These are phyloP conservation scores for Poeciliopsis infans DNA, from an alignment of 2,797 vertebrate species.

Conservation along the genomic window DNA sequence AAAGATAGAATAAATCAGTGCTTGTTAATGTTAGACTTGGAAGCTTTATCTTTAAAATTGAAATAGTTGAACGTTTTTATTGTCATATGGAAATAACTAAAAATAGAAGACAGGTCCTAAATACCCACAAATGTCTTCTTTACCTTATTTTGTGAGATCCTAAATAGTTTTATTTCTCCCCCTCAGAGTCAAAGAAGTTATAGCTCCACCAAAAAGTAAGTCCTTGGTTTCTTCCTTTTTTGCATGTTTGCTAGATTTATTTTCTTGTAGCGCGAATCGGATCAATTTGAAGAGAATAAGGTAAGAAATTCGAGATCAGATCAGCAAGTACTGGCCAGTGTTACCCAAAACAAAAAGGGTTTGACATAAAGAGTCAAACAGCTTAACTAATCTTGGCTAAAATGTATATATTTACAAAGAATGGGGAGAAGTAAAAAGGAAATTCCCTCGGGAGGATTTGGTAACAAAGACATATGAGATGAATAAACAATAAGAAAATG, in stretches of 20 bases:
- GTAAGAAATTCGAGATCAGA: background rate
- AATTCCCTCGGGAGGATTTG: background rate
- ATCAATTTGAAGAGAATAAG: background rate
- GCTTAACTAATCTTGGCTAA: no score
- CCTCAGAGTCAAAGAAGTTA: conserved; percentile 78
- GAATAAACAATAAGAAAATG: background rate
- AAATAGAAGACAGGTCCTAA: background rate
- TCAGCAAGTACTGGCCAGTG: background rate
- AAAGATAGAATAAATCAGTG: background rate
- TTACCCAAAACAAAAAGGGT: background rate
- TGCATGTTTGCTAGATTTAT: background rate
- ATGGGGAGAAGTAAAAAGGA: background rate
- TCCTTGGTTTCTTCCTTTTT: conserved; percentile 19
- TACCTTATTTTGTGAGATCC: conserved; percentile 1
- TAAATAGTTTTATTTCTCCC: conserved; percentile 39
- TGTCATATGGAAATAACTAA: background rate
- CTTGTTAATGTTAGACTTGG: background rate
- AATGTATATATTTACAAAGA: background rate
- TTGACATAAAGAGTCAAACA: background rate
- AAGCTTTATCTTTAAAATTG: background rate
- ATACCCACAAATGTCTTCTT: background rate
- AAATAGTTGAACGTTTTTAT: background rate
- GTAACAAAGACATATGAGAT: background rate
- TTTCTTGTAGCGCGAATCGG: background rate
- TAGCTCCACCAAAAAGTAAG: conserved; percentile 82